Evolutionary conservation across 2,113 vertebrate genomes (phyloP).

Genomic region (Crotalus tigris): DNA sequence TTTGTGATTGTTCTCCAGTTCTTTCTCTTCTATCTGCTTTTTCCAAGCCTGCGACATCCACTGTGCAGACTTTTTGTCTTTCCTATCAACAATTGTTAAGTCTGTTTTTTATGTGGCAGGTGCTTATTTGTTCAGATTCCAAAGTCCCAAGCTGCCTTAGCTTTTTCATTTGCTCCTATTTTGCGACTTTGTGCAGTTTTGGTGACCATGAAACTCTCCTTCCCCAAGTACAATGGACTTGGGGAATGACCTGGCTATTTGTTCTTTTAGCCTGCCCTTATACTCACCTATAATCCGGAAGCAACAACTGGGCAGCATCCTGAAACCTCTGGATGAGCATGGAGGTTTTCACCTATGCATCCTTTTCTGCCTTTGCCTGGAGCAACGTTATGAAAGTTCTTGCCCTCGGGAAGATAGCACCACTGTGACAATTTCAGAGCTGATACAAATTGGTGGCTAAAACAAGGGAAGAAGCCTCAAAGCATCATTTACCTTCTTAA

Average conservation of each 20-base stretch:
- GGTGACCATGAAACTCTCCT: background rate
- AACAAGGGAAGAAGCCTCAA: background rate
- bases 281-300: too few species aligned
- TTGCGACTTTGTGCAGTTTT: background rate
- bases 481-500: background rate
- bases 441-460: background rate
- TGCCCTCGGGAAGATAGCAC: background rate
- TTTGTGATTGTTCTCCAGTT: background rate
- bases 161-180: background rate
- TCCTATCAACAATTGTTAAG: background rate
- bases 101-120: background rate
- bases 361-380: background rate
- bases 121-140: background rate
- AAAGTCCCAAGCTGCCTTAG: background rate
- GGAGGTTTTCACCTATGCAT: background rate
- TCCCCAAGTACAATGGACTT: background rate
- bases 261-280: background rate
- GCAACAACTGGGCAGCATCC: background rate
- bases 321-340: background rate
- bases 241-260: too few species aligned
- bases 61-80: background rate
- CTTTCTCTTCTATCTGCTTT: background rate
- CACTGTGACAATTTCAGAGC: background rate
- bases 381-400: background rate
- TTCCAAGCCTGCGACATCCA: background rate